A percentile compares a stretch with the other conserved stretches of the same genome.
Conservation (phyloP, 1,140 invertebrate species). For the Cecropterus lyciades region DNA sequence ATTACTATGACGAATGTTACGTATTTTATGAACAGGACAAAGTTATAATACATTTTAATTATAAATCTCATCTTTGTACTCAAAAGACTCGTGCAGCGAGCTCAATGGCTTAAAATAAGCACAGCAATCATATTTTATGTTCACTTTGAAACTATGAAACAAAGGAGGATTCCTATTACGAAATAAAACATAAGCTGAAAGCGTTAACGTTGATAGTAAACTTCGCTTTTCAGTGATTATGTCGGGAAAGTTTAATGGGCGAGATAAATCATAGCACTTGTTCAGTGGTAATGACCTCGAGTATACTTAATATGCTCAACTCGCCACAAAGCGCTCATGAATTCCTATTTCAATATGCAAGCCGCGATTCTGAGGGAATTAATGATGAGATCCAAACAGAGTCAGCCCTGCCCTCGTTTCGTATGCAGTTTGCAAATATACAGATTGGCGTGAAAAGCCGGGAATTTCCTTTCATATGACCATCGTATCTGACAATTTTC, state of each 20-base stretch:
- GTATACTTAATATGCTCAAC: conserved; percentile 28
- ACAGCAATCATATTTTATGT: conserved; percentile 22
- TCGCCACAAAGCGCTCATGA: conserved; percentile 27
- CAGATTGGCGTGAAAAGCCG: conserved; percentile 31
- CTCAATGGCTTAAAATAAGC: conserved; percentile 19
- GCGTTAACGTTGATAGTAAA: not conserved
- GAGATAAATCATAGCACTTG: conserved; percentile 11
- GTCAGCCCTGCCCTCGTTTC: conserved; percentile 32
- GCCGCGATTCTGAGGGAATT: conserved; percentile 26
- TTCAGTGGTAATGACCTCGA: conserved; percentile 20
- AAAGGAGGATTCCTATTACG: conserved; percentile 18
- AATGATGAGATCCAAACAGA: conserved; percentile 30
- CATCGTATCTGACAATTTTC: conserved; percentile 2
- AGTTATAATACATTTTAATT: conserved; percentile 2
- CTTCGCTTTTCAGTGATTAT: conserved; percentile 18
- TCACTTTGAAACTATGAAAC: conserved; percentile 21
- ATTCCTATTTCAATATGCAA: conserved; percentile 35
- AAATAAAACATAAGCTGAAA: conserved; percentile 18
- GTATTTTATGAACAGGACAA: too few species aligned
- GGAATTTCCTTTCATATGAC: conserved; percentile 11
- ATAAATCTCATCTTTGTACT: not conserved
- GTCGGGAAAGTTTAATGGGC: conserved; percentile 23
- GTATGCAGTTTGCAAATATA: conserved; percentile 47
- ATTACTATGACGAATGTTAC: too few species aligned
- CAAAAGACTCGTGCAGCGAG: conserved; percentile 1